Percentiles rank a stretch among this genome's conserved stretches.
phyloP scores from a whole-genome alignment of 2,797 vertebrate species.

The Tinamus major region DNA sequence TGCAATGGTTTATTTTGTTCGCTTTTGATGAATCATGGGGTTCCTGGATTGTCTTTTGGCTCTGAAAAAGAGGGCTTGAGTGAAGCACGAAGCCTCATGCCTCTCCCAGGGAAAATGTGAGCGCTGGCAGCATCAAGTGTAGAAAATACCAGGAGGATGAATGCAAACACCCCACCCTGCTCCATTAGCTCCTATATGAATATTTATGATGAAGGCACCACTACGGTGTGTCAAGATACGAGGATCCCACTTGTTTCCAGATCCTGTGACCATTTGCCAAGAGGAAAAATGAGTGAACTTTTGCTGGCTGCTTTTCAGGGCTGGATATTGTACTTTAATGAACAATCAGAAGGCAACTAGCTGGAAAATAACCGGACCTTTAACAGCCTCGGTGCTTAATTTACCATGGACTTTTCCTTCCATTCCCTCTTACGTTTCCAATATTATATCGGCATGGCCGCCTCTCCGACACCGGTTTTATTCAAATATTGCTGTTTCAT shows the following conservation, averaged over 20 bases:
- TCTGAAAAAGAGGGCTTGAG: background rate
- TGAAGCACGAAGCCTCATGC: background rate
- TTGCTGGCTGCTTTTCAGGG: conserved; percentile 45
- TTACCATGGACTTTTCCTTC: conserved; percentile 73
- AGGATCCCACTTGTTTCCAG: conserved; percentile 18
- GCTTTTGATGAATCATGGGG: background rate
- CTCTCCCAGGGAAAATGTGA: background rate
- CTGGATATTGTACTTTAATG: conserved; percentile 65
- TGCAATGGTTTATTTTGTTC: background rate
- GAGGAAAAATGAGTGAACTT: conserved; percentile 53
- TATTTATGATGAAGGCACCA: conserved; percentile 40
- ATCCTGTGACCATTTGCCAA: conserved; percentile 44
- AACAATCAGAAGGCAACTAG: conserved; percentile 77
- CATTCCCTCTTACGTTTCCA: conserved; percentile 57
- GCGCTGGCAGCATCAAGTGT: background rate
- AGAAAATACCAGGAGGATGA: conserved; percentile 21
- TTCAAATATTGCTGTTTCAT: conserved; percentile 67
- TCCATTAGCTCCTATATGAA: conserved; percentile 43
- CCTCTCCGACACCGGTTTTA: conserved; percentile 54
- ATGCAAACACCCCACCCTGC: conserved; percentile 39
- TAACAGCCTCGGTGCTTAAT: conserved; percentile 75
- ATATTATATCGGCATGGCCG: conserved; percentile 67
- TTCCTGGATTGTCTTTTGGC: background rate
- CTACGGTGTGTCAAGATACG: background rate
- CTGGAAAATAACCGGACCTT: conserved; percentile 75